Base-by-base conservation (phyloP, 2,888 invertebrate species). In the Athalia cordata region DNA sequence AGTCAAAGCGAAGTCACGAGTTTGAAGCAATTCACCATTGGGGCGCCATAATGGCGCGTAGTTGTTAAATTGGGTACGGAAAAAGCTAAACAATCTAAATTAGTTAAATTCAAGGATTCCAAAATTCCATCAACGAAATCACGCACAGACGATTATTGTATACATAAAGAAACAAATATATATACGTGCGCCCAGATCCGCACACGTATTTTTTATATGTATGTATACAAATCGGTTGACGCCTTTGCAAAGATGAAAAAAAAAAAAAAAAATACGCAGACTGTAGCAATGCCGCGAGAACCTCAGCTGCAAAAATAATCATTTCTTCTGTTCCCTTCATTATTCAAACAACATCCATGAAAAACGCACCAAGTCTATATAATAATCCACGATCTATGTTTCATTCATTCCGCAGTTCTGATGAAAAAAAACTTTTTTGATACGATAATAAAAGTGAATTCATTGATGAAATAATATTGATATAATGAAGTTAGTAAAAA, bases 271-370 rank as follows among this genome's bases (percentile, higher is more conserved):
- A 3, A 52, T 11, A 11, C 52, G 11, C 47, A n/a, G 7, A 45
- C 11, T 4, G 47, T 47, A 47, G 6, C 13, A 47, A 68, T 15
- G 29, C 65, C 65, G 43, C 9, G 29, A 52, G 50, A 52, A 68
- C 52, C 29, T 68, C 52, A 29, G 67, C 52, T 29, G 67, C 29
- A n/a, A 68, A 68, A 68, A 50, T 68, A 52, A 68, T 68, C 67
- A 68, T 8, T 13, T 52, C 49, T 68, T 50, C 52, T 52, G 11
- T 52, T 8, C 50, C 9, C 15, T 15, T 8, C 29, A 11, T 52
- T 52, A 49, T 67, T 67, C 11, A 0, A 13, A 13, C 8, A 29
- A 29, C 29, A 29, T 29, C 29, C 29, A 29, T 29, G 29, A 29
- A 29, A 29, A 29, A 29, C 29, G 29, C 29, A 29, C 29, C 29